phyloP scores from a whole-genome alignment of 53 echinoderm and acorn worm species.

The Mesocentrotus franciscanus region DNA sequence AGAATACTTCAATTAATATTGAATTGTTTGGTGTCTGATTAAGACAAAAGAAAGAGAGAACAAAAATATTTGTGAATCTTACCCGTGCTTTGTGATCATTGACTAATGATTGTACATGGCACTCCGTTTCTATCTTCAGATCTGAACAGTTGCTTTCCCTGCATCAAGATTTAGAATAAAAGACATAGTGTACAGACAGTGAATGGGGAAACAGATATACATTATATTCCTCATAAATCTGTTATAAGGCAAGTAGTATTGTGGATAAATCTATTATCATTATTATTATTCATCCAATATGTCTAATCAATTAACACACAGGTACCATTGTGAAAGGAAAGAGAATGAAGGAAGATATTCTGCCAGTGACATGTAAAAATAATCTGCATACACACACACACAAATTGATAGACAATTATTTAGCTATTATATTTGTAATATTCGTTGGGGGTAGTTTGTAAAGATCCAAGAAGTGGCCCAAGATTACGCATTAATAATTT shows the following conservation, averaged over 20 bases:
- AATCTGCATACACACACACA: no score
- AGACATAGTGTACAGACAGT: neutral
- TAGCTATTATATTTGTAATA: no score
- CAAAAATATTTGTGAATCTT: neutral
- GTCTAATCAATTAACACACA: neutral
- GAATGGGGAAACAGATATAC: neutral
- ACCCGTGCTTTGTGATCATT: slow-evolving; percentile 94
- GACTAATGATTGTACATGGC: slow-evolving; percentile 92
- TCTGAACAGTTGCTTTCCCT: slow-evolving; percentile 97
- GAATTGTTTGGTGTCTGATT: no score
- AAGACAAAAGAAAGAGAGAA: neutral
- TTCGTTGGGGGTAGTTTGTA: neutral
- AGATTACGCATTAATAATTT: neutral
- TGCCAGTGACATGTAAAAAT: no score
- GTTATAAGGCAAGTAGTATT: neutral
- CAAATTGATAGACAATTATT: no score
- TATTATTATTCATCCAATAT: neutral
- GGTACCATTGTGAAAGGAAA: neutral
- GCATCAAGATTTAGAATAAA: slow-evolving; percentile 37
- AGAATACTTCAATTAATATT: no score
- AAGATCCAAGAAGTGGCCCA: neutral
- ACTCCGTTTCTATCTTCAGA: slow-evolving; percentile 95
- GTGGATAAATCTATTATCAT: neutral
- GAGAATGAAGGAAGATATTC: neutral
- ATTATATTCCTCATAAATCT: neutral